Evolutionary conservation across 2,888 invertebrate genomes (phyloP).

Genomic region (Eupithecia pulchellata): DNA sequence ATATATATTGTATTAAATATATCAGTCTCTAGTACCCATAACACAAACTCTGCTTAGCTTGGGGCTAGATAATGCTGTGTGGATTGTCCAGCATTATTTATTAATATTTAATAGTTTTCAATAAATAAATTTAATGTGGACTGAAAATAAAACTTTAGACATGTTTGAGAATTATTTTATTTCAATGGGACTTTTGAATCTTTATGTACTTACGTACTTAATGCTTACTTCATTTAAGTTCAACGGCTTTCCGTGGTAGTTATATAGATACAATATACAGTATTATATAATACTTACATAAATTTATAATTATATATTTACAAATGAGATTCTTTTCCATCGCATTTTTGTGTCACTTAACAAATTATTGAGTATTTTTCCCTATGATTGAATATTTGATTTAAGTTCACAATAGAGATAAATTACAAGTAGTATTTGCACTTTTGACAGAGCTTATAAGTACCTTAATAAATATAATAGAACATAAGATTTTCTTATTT

Average conservation of each 20-base stretch:
- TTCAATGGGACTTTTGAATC: neutral
- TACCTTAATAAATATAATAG: neutral
- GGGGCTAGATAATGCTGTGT: too few relatives aligned
- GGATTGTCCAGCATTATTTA: too few relatives aligned
- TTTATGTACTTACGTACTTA: neutral
- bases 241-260: neutral
- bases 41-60: too few relatives aligned
- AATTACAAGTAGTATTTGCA: too few relatives aligned
- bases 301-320: neutral
- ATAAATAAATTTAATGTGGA: neutral
- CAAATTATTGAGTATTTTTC: too few relatives aligned
- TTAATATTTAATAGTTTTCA: too few relatives aligned
- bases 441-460: neutral
- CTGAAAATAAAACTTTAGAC: neutral
- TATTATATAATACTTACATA: neutral
- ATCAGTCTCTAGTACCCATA: too few relatives aligned
- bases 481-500: neutral
- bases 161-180: neutral
- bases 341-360: neutral
- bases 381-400: too few relatives aligned
- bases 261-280: neutral
- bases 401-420: too few relatives aligned
- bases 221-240: too few relatives aligned
- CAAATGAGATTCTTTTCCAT: neutral
- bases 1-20: too few relatives aligned